Base-by-base conservation (phyloP, 2,888 invertebrate species). In the Onchidella celtica region DNA sequence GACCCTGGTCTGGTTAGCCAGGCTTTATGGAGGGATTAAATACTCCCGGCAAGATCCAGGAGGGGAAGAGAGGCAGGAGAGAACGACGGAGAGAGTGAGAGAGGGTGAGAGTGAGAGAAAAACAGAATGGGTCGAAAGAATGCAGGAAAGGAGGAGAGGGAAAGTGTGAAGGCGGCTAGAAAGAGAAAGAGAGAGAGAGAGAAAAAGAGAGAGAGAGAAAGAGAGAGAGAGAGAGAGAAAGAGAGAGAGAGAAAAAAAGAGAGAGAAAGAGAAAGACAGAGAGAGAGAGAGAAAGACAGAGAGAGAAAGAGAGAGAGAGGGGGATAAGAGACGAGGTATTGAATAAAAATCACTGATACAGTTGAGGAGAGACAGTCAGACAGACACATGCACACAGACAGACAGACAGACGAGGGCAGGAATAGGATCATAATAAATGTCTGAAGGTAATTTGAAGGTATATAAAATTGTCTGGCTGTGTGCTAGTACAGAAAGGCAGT, bases 1-100 rank as follows among this genome's bases (percentile, higher is more conserved):
- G 34, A 57, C 32, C 32, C 9, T 36, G 66, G 47, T 17, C 77
- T 68, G 3, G 68, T 68, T 77, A 77, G 77, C 34, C 27, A n/a
- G 57, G 66, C 32, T 77, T 68, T 47, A 34, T 55, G 27, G 47
- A 47, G 29, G 55, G 66, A n/a, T 27, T 1, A 40, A 21, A 29
- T 34, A 75, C 61, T 61, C 63, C 29, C 6, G 32, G 17, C 32
- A 61, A n/a, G 65, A 65, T 47, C 65, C 29, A 21, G 40, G 75
- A 63, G n/a, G 40, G 61, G 27, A n/a, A 61, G n/a, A 24, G 61
- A n/a, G n/a, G 36, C 24, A 11, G 38, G 29, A 74, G 61, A n/a
- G n/a, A n/a, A n/a, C n/a, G n/a, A 24, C 65, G 27, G 2, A 40
- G 61, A 40, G 70, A 40, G 55, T 57, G 47, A 55, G n/a, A 61